These are phyloP conservation scores for Biston stratarius DNA, from an alignment of 2,888 invertebrate species.

Conservation along the genomic window DNA sequence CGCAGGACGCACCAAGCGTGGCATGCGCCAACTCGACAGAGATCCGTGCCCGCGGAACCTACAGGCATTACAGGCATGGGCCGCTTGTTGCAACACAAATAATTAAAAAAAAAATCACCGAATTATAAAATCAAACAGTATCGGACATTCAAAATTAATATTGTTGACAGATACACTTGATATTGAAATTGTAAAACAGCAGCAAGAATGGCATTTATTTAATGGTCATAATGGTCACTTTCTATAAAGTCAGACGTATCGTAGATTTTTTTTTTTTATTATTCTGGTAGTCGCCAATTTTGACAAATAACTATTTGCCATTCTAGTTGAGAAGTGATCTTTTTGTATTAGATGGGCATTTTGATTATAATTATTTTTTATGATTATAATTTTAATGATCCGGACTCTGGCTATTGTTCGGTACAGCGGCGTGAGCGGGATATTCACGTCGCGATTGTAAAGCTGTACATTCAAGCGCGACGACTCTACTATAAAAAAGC, in stretches of 20 bases:
- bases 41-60: slow-evolving; percentile 1
- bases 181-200: neutral
- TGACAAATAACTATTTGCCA: too few species aligned
- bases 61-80: slow-evolving; percentile 14
- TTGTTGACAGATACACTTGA: neutral
- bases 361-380: neutral
- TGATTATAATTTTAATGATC: neutral
- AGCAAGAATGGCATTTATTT: neutral
- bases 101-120: neutral
- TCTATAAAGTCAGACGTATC: too few species aligned
- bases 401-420: neutral
- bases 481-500: neutral
- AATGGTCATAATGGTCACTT: neutral
- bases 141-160: neutral
- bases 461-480: neutral
- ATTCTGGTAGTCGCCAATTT: too few species aligned
- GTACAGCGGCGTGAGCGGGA: neutral
- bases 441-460: neutral
- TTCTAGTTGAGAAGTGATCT: too few species aligned
- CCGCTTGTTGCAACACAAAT: slow-evolving; percentile 1
- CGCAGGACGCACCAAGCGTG: neutral
- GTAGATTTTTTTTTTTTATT: too few species aligned
- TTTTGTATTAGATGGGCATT: neutral
- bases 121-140: slow-evolving; percentile 1
- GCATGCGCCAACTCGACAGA: slow-evolving; percentile 7